phyloP scores from a whole-genome alignment of 1,140 invertebrate genomes.

The Euborellia annulipes region DNA sequence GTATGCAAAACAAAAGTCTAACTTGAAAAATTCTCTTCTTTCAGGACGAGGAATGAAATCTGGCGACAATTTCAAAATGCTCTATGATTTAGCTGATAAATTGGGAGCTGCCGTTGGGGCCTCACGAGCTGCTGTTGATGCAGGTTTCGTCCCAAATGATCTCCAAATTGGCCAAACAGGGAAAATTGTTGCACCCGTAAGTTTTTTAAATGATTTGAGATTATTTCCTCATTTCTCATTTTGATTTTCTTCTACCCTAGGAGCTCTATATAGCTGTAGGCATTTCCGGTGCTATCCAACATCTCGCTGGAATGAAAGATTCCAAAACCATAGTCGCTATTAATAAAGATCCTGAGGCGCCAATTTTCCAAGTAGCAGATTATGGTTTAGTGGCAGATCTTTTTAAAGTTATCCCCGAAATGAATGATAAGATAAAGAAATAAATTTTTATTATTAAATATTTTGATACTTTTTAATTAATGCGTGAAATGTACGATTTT shows the following conservation, averaged over 20 bases:
- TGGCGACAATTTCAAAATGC: constrained; percentile 91
- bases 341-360: constrained; percentile 97
- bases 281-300: constrained; percentile 98
- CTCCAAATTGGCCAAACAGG: constrained; percentile 98
- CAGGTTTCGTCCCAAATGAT: constrained; percentile 95
- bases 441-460: too few relatives aligned
- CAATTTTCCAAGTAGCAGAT: constrained; percentile 99
- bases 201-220: constrained; percentile 17
- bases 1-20: too few relatives aligned
- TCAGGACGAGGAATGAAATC: constrained; percentile 87
- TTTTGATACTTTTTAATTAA: too few relatives aligned
- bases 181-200: constrained; percentile 96
- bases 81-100: constrained; percentile 95
- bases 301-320: constrained; percentile 99
- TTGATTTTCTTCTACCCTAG: too few relatives aligned
- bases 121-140: constrained; percentile 96
- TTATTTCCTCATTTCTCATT: too few relatives aligned
- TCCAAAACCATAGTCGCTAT: constrained; percentile 99
- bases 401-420: constrained; percentile 81
- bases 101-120: constrained; percentile 95
- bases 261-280: constrained; percentile 96
- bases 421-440: constrained; percentile 62
- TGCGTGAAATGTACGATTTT: too few relatives aligned
- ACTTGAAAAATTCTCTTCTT: constrained; percentile 19
- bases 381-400: constrained; percentile 93